These are phyloP conservation scores for Paracentrotus lividus DNA, from an alignment of 53 echinoderm and acorn worm species.

Conservation along the genomic window DNA sequence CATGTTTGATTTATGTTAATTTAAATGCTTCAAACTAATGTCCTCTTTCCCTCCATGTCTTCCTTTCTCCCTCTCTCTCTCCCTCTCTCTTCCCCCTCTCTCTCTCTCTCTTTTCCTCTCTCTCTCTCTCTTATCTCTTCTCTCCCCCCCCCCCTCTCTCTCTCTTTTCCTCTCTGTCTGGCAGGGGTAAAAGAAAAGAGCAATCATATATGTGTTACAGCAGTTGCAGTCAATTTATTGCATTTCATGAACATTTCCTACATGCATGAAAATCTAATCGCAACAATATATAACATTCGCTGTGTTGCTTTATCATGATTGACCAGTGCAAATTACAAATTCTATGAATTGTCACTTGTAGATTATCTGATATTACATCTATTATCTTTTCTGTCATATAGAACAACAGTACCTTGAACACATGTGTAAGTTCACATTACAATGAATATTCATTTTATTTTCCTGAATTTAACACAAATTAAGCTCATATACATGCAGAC, in stretches of 20 bases:
- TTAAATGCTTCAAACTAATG: no score
- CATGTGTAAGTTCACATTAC: background rate
- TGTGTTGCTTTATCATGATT: background rate
- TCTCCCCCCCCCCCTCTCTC: background rate
- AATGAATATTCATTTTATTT: background rate
- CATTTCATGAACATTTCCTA: background rate
- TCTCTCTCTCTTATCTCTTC: background rate
- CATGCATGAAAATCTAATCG: background rate
- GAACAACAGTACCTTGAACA: background rate
- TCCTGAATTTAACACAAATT: background rate
- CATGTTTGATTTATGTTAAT: no score
- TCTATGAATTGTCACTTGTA: background rate
- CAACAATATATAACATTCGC: background rate
- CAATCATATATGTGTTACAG: constrained; percentile 13
- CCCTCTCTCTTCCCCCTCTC: background rate
- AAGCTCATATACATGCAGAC: no score
- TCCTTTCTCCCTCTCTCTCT: background rate
- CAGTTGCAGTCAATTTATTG: constrained; percentile 46
- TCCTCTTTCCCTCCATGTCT: background rate
- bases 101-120: background rate
- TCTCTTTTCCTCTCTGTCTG: background rate
- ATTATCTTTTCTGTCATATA: background rate
- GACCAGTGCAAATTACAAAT: background rate
- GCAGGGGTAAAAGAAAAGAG: background rate
- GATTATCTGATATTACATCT: background rate